These are phyloP conservation scores for Aromia moschata DNA, from an alignment of 2,888 invertebrate genomes.

Conservation along the genomic window DNA sequence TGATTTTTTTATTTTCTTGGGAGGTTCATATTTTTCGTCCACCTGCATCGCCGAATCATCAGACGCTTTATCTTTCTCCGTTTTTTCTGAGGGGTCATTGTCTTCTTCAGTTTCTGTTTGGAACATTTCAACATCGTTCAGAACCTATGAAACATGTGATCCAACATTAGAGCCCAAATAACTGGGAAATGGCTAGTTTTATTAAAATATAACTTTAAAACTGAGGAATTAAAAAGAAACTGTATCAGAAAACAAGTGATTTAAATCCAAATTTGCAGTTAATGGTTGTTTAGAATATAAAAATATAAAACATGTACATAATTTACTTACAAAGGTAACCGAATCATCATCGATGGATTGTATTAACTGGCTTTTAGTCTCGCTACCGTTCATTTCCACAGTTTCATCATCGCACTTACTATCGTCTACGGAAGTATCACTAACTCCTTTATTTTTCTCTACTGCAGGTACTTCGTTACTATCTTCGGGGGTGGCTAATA, in stretches of 20 bases:
- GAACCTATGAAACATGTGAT: too few species aligned
- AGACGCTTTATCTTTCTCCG: too few species aligned
- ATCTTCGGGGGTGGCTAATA: constrained; percentile 30
- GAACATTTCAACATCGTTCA: constrained; percentile 41
- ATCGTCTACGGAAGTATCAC: constrained; percentile 27
- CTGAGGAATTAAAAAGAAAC: too few species aligned
- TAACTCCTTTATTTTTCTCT: constrained; percentile 39
- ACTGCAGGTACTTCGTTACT: constrained; percentile 46
- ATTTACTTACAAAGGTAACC: constrained; percentile 21
- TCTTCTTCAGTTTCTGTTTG: constrained; percentile 21
- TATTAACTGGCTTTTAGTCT: constrained; percentile 1
- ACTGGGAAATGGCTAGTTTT: too few species aligned
- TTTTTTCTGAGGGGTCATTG: constrained; percentile 1
- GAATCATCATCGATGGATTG: constrained; percentile 23
- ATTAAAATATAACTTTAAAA: too few species aligned
- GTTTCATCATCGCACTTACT: constrained; percentile 16
- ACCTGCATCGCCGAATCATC: constrained; percentile 6
- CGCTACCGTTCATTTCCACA: constrained; percentile 13
- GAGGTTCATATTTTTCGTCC: constrained; percentile 16
- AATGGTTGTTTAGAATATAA: too few species aligned
- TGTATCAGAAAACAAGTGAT: too few species aligned
- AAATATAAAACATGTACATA: too few species aligned
- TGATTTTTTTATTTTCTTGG: constrained; percentile 4
- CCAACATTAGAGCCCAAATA: too few species aligned
- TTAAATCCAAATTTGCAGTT: too few species aligned